Conservation (phyloP, 2,888 invertebrate genomes). For the Drosophila trichaetosa region DNA sequence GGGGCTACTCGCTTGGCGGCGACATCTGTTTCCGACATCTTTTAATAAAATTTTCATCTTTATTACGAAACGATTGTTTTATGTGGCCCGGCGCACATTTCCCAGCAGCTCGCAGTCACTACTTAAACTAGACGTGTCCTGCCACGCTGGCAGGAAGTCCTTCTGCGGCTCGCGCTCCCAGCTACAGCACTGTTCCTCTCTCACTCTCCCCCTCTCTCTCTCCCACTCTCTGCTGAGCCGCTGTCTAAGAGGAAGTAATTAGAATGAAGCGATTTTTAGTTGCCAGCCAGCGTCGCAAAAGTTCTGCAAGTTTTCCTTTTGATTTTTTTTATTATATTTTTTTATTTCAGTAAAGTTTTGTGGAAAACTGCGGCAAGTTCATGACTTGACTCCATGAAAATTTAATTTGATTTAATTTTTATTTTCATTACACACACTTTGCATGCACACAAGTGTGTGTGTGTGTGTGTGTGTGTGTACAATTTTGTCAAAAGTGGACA, state of each 20-base stretch:
- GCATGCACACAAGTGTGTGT: slow-evolving; percentile 25
- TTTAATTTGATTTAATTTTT: slow-evolving; percentile 51
- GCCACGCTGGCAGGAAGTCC: slow-evolving; percentile 65
- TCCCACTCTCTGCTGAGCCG: neutral
- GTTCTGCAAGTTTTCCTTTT: slow-evolving; percentile 47
- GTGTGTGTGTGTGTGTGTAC: slow-evolving; percentile 37
- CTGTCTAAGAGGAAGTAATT: slow-evolving; percentile 79
- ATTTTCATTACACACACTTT: slow-evolving; percentile 26
- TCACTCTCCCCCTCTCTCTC: neutral
- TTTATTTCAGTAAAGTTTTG: slow-evolving; percentile 43
- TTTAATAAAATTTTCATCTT: slow-evolving; percentile 86
- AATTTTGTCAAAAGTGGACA: slow-evolving; percentile 51
- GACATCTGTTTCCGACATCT: slow-evolving; percentile 86
- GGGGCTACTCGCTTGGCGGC: slow-evolving; percentile 56
- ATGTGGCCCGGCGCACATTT: slow-evolving; percentile 65
- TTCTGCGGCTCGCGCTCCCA: slow-evolving; percentile 64
- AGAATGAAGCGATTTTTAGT: slow-evolving; percentile 81
- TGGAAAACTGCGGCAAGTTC: slow-evolving; percentile 40
- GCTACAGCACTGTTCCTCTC: neutral
- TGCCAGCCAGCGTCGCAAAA: slow-evolving; percentile 42
- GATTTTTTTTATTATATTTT: slow-evolving; percentile 14
- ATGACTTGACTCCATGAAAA: slow-evolving; percentile 56
- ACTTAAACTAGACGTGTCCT: slow-evolving; percentile 68
- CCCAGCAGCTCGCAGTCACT: slow-evolving; percentile 31
- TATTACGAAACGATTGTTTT: slow-evolving; percentile 85